Evolutionary conservation across 2,888 invertebrate genomes (phyloP).

Genomic region (Pterobdella sp.): DNA sequence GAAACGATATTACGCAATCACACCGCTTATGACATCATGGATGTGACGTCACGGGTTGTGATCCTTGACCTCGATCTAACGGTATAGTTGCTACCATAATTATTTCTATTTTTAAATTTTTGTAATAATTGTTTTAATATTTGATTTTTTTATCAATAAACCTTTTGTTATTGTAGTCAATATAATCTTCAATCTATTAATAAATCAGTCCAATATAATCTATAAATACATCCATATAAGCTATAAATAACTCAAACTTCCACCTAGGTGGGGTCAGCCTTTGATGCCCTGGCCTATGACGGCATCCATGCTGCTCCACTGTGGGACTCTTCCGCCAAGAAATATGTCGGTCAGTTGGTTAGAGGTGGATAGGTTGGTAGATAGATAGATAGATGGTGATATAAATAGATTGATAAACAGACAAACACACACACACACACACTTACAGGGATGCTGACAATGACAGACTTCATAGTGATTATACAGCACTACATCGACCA

Average conservation of each 20-base stretch:
- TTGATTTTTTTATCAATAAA: not conserved
- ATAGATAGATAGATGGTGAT: not conserved
- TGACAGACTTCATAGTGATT: conserved; percentile 25
- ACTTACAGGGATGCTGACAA: conserved; percentile 25
- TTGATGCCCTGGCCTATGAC: conserved; percentile 24
- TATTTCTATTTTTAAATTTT: too few relatives aligned
- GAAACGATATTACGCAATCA: conserved; percentile 15
- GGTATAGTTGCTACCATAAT: too few relatives aligned
- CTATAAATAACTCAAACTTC: not conserved
- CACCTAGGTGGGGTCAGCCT: conserved; percentile 23
- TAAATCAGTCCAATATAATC: not conserved
- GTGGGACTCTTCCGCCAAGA: conserved; percentile 12
- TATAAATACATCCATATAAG: not conserved
- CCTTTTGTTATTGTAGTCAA: not conserved
- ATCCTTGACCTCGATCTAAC: conserved; percentile 22
- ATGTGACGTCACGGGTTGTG: not conserved
- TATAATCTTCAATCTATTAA: not conserved
- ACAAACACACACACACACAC: too few relatives aligned
- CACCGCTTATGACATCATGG: conserved; percentile 24
- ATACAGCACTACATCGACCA: conserved; percentile 20
- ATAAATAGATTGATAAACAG: too few relatives aligned
- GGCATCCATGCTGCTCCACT: conserved; percentile 26
- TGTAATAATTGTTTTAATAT: not conserved
- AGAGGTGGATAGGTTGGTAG: not conserved
- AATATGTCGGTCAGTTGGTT: conserved; percentile 24